Base-by-base conservation (phyloP, 2,113 vertebrate species). In the Stigmatopora argus region DNA sequence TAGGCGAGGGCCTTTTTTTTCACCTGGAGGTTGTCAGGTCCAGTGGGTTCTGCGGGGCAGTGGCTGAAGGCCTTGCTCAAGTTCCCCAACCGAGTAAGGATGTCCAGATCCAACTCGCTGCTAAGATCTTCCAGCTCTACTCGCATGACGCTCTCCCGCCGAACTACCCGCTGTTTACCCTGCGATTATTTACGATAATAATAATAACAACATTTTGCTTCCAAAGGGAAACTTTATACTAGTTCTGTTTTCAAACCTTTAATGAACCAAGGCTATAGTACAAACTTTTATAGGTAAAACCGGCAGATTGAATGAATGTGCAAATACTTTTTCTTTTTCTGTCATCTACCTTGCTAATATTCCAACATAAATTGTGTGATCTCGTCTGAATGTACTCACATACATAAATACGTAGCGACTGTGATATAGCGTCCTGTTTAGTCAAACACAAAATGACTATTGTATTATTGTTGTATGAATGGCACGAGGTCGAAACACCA, bases 31-130 rank as follows among this genome's bases (percentile, higher is more conserved):
- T 64, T 66, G 65, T 71, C 52, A n/a, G 78, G 82, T 53, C 62
- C 78, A 44, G 66, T 3, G 0, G 13, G 71, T 58, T 83, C 83
- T 23, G 72, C 51, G n/a, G 89, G 80, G 69, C 86, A 82, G 74
- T 87, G 58, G 75, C 83, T 87, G 78, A 91, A 83, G 45, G 90
- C 86, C 64, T 74, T 82, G 63, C 73, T 85, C 69, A 92, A 83
- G 56, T 41, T 80, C 2, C 72, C 74, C 69, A 92, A 72, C 11
- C 91, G 88, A 72, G 79, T 86, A 64, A 92, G 49, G 69, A 90
- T 68, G 72, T 91, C 91, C 81, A 92, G 83, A 78, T 92, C 91
- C 75, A 92, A 55, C 75, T 92, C 91, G 0, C 90, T 55, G n/a
- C 74, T 86, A 69, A 92, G 81, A 71, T 92, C 89, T 0, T 80